These are phyloP conservation scores for Cataglyphis livida DNA, from an alignment of 2,888 invertebrate genomes.

Conservation along the genomic window DNA sequence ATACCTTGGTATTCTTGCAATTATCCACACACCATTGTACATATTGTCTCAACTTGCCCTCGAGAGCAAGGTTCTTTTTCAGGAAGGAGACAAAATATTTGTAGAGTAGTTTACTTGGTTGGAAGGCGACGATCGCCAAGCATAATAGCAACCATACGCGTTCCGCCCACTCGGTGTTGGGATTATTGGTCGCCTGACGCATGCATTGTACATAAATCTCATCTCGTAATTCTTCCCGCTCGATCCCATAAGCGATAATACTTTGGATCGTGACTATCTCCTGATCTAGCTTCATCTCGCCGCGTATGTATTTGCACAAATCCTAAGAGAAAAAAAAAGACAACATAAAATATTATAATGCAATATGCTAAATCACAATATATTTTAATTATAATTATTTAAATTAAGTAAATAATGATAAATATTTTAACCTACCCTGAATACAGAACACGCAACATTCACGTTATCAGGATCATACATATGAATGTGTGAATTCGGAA, in stretches of 20 bases:
- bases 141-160: slow-evolving; percentile 96
- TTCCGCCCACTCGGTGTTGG: slow-evolving; percentile 93
- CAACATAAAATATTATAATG: background rate
- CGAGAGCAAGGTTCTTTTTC: slow-evolving; percentile 89
- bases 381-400: background rate
- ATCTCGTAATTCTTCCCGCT: slow-evolving; percentile 96
- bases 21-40: slow-evolving; percentile 98
- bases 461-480: slow-evolving; percentile 98
- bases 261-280: slow-evolving; percentile 94
- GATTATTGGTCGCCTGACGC: slow-evolving; percentile 95
- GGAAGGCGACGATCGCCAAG: slow-evolving; percentile 96
- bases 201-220: slow-evolving; percentile 96
- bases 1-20: slow-evolving; percentile 94
- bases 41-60: slow-evolving; percentile 92
- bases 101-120: slow-evolving; percentile 93
- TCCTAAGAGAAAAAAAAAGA: slow-evolving; percentile 88
- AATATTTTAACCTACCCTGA: slow-evolving; percentile 90
- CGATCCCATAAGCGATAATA: slow-evolving; percentile 94
- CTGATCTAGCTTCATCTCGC: slow-evolving; percentile 94
- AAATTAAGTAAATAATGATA: background rate
- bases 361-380: background rate
- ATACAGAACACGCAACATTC: slow-evolving; percentile 94
- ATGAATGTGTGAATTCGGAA: slow-evolving; percentile 97
- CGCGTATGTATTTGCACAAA: slow-evolving; percentile 95
- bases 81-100: slow-evolving; percentile 93